Evolutionary conservation across 2,113 vertebrate genomes (phyloP), one percentile per base, ranked within the genome.

Genomic region (Thymallus thymallus): DNA sequence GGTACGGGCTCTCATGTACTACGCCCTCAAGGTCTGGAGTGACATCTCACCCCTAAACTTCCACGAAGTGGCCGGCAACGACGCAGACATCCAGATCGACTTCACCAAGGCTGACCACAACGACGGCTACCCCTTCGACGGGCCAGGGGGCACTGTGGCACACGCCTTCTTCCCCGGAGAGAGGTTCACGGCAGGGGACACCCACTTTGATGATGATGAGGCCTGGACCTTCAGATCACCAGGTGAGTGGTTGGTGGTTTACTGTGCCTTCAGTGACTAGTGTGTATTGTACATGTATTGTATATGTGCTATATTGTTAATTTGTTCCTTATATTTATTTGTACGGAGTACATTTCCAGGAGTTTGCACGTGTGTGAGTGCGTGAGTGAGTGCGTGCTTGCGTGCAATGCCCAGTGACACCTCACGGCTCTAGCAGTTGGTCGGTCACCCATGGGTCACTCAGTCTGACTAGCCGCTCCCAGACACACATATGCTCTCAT

Each of bases 21-120:
- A 98, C 0, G 97, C 96, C 6, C 88, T 99, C 80, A 98, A 98
- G 86, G 97, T 97, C 69, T 99, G 98, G 97, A 97, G 97, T 0
- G 97, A 99, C 88, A 95, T 99, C 7, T 93, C 96, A 0, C 97
- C 97, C 0, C 93, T 99, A 6, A 96, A 98, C 86, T 99, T 99
- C 91, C 97, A 98, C 0, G 97, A 99, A 87, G 97, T 98, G 82
- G 98, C 96, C 0, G 95, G 97, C 68, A 96, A 90, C 6, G 81
- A 94, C 0, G 97, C 97, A 0, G 98, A 99, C 85, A 99, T 99
- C 90, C 96, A 98, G 85, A 96, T 99, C 9, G 97, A 98, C 91
- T 99, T 99, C 91, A 96, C 96, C 73, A 95, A 92, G 78, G 94
- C 95, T 0, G 94, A 98, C 67, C 98, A 99, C 88, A 86, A 95